Evolutionary conservation across 1,140 invertebrate species (phyloP).

Genomic region (Drosophila guanche): DNA sequence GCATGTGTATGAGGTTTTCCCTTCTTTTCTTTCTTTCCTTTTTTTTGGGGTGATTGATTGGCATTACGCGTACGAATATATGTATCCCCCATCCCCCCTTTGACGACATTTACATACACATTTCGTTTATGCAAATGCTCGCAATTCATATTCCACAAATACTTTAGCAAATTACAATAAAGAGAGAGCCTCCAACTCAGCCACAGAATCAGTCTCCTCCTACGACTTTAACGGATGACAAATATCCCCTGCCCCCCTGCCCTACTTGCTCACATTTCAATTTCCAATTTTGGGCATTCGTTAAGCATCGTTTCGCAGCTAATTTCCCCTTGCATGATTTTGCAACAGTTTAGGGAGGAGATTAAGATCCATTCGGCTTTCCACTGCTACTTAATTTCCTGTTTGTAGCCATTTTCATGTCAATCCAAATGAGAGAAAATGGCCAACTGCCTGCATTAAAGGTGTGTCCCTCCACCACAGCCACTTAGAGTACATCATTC

Average conservation of each 20-base stretch:
- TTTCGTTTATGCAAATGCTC: conserved; percentile 82
- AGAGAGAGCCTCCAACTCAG: conserved; percentile 46
- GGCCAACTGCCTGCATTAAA: conserved; percentile 57
- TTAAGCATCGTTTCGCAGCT: conserved; percentile 71
- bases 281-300: conserved; percentile 68
- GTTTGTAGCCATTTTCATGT: conserved; percentile 71
- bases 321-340: conserved; percentile 75
- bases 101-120: conserved; percentile 78
- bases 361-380: conserved; percentile 52
- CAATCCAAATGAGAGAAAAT: conserved; percentile 59
- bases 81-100: conserved; percentile 6
- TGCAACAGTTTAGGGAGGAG: conserved; percentile 59
- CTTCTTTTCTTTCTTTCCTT: neutral
- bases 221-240: too few relatives aligned
- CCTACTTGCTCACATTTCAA: conserved; percentile 45
- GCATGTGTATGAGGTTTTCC: conserved; percentile 37
- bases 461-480: conserved; percentile 47
- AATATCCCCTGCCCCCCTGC: neutral
- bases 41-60: conserved; percentile 80
- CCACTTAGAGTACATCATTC: conserved; percentile 33
- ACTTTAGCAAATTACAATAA: conserved; percentile 79
- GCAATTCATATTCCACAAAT: conserved; percentile 81
- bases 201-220: too few relatives aligned
- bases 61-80: conserved; percentile 62
- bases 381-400: conserved; percentile 72